Evolutionary conservation across 1,140 invertebrate genomes (phyloP), one percentile per base, ranked within the genome.

Genomic region (Tribolium madens): DNA sequence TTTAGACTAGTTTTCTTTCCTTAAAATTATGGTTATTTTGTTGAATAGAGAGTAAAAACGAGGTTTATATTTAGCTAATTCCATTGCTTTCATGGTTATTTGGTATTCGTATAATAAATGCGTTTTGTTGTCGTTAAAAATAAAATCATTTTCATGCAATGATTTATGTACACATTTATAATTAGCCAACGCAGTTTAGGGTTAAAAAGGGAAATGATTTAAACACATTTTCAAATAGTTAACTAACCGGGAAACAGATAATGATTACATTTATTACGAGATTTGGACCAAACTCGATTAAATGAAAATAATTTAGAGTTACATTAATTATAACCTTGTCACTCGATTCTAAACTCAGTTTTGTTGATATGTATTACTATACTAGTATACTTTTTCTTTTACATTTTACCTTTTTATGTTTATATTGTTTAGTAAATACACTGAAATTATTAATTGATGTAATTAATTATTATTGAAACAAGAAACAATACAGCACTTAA

Each of bases 41-140:
- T 57, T 21, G 17, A 17, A 15, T 17, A n/a, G 14, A 57, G 36
- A 42, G 36, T 42, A 7, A 42, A 42, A 21, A 21, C 17, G 52
- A 21, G 52, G 15, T 57, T 57, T 21, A 57, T 9, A 57, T 26
- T 17, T 21, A 57, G 21, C 21, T 57, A 57, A 57, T 57, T 9
- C 52, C 17, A 21, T 17, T 57, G 14, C 52, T 57, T 14, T 57
- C 17, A 17, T 57, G 14, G 13, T 18, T n/a, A 2, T 52, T 1
- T n/a, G 36, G 36, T 4, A 31, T 31, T 14, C 6, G 48, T 5
- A n/a, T 21, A 57, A 57, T 57, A 57, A 57, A 57, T 9, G 10
- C 2, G 9, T 57, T 21, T 57, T 57, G 10, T 14, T 14, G 18
- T n/a, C 52, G 14, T 52, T 14, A n/a, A 3, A 4, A 57, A 57